Conservation (phyloP, 2,888 invertebrate species). For the Parnassius smintheus region DNA sequence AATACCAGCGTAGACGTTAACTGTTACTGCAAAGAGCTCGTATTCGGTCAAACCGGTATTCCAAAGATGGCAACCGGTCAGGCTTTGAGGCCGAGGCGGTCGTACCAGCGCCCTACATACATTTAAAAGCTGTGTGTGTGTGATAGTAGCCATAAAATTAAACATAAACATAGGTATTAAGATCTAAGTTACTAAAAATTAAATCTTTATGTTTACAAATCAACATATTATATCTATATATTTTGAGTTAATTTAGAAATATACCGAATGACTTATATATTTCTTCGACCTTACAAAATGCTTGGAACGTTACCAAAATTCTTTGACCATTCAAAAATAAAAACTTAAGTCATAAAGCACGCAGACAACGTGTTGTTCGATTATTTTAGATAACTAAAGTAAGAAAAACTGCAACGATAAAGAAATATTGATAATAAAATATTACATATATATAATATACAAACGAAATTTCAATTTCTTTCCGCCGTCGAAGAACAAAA, state of each 20-base stretch:
- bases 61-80: slow-evolving; percentile 75
- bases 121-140: slow-evolving; percentile 38
- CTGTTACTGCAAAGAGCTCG: slow-evolving; percentile 51
- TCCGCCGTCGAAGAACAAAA: too few species aligned
- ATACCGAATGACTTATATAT: slow-evolving; percentile 7
- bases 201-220: too few species aligned
- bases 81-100: slow-evolving; percentile 67
- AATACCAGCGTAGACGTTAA: slow-evolving; percentile 53
- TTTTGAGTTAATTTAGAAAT: too few species aligned
- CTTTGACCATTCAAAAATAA: slow-evolving; percentile 17
- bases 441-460: too few species aligned
- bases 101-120: slow-evolving; percentile 60
- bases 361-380: neutral
- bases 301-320: slow-evolving; percentile 29
- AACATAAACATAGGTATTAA: slow-evolving; percentile 12
- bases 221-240: too few species aligned
- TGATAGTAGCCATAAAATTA: slow-evolving; percentile 8
- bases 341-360: neutral
- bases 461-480: too few species aligned
- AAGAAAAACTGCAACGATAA: neutral
- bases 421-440: too few species aligned
- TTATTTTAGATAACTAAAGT: neutral
- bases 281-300: slow-evolving; percentile 13
- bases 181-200: neutral
- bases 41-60: slow-evolving; percentile 63